Base-by-base conservation (phyloP, 2,888 invertebrate species). In the Cephus rjabovi region DNA sequence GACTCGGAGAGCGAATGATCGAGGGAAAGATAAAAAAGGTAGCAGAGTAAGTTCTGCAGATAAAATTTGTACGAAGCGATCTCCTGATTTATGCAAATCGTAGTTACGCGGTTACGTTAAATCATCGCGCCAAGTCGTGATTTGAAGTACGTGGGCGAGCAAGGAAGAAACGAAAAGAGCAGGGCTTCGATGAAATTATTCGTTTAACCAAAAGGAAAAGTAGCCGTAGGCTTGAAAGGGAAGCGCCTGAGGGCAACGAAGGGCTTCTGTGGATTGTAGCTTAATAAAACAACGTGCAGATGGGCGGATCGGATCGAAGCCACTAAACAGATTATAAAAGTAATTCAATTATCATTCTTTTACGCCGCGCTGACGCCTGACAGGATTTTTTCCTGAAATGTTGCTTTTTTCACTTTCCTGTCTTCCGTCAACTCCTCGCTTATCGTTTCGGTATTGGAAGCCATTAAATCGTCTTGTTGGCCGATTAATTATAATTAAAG, bases 241-340 rank as follows among this genome's bases (percentile, higher is more conserved):
- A n/a, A 74, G 11, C 40, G 70, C 77, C 79, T 77, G 79, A 76
- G 79, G 80, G 12, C 79, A 80, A 74, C 75, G 68, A 79, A 81
- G 85, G 87, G 87, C 88, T 88, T 88, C 88, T 83, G 85, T 85
- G 86, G 87, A 87, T 87, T 83, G 87, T 85, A 86, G 88, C 87
- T 87, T 88, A 84, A 87, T 87, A 86, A 88, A 87, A 87, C 85
- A 87, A 85, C 79, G 81, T 81, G 82, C 82, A 81, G 83, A 81
- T 73, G 76, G 68, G 76, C 74, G 15, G 74, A 74, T 79, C 81
- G 85, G 85, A 85, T 86, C 86, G 84, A 85, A 87, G 81, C 84
- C 84, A 82, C 87, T 89, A 88, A 89, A 87, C 83, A 87, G 87
- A 89, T 89, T 89, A 88, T 86, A 86, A 85, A 85, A 83, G 85